phyloP scores from a whole-genome alignment of 2,797 vertebrate genomes.

The Heliangelus exortis region DNA sequence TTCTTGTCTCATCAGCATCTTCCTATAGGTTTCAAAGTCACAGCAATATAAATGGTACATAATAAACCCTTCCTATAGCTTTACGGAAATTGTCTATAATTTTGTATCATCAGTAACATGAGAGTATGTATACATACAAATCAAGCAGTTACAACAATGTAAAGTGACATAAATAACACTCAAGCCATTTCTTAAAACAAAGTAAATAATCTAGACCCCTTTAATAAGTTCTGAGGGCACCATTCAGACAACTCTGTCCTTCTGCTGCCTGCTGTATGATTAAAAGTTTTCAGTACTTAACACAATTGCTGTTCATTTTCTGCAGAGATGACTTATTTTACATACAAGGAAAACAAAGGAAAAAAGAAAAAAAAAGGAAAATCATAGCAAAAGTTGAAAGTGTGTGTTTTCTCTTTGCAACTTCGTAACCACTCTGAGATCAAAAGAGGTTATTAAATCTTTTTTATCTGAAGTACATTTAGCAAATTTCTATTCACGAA shows the following conservation, averaged over 20 bases:
- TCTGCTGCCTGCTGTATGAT: not conserved
- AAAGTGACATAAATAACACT: not conserved
- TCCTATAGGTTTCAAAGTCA: not conserved
- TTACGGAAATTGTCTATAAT: not conserved
- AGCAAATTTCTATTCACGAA: not conserved
- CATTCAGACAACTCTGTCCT: not conserved
- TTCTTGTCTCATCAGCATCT: not conserved
- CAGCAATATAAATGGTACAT: not conserved
- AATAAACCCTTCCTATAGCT: not conserved
- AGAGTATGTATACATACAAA: not conserved
- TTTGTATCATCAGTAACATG: not conserved
- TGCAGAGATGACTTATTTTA: not conserved
- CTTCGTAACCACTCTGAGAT: not conserved
- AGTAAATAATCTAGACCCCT: not conserved
- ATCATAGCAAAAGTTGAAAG: not conserved
- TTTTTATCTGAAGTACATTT: not conserved
- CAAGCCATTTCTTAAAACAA: not conserved
- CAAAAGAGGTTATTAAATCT: not conserved
- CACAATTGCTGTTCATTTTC: not conserved
- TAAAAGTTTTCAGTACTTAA: not conserved
- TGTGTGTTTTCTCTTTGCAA: not conserved
- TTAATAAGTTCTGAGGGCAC: not conserved
- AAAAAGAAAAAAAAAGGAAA: not conserved
- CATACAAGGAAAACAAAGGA: not conserved
- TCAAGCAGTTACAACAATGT: not conserved